A percentile compares a stretch with the other conserved stretches of the same genome.
Evolutionary conservation across 2,888 invertebrate genomes (phyloP).

Genomic region (Drosophila trichaetosa): DNA sequence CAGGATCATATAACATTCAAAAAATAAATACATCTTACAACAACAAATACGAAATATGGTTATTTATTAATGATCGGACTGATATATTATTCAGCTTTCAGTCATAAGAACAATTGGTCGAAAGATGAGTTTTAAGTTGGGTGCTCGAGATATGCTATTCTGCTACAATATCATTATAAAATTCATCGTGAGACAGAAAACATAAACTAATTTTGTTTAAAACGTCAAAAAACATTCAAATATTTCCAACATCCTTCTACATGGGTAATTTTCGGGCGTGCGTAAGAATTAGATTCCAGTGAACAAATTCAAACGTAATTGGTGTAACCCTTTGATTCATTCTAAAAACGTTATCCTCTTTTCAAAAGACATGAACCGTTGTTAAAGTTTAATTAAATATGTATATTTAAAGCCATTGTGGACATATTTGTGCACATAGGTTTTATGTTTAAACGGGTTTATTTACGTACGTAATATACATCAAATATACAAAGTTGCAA

Average conservation of each 20-base stretch:
- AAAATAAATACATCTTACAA: constrained; percentile 31
- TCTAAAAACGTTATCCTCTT: background rate
- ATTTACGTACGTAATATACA: constrained; percentile 40
- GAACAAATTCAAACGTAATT: background rate
- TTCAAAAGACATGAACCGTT: background rate
- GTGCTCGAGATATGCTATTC: background rate
- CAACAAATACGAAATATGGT: background rate
- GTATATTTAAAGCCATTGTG: background rate
- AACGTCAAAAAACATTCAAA: background rate
- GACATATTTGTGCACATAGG: background rate
- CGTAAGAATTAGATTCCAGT: background rate
- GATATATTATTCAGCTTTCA: background rate
- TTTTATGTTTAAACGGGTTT: constrained; percentile 22
- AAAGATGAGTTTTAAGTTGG: background rate
- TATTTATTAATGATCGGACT: background rate
- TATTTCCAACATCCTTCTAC: background rate
- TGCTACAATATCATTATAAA: background rate
- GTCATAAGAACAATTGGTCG: background rate
- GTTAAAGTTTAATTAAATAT: background rate
- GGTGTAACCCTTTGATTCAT: background rate
- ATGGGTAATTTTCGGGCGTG: background rate
- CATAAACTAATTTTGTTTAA: background rate
- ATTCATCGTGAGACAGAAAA: background rate
- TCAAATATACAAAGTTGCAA: constrained; percentile 42
- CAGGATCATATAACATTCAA: constrained; percentile 32